phyloP scores from a whole-genome alignment of 2,113 vertebrate species.

The Rostratula benghalensis region DNA sequence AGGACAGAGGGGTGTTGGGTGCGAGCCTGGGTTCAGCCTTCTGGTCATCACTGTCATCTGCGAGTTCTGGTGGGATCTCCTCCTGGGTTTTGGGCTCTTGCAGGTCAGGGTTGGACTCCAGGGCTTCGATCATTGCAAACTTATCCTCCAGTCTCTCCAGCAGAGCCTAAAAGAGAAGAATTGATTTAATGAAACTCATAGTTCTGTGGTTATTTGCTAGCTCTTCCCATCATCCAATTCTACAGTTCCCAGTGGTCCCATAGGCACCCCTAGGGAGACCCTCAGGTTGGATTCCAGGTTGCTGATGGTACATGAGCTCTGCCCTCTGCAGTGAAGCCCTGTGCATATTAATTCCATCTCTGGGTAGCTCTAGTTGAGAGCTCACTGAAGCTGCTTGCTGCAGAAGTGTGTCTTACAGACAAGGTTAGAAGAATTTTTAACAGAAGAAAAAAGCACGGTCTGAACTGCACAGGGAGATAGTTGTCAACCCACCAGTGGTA shows the following conservation, averaged over 20 bases:
- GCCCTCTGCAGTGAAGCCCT: neutral
- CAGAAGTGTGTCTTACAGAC: neutral
- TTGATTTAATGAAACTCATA: neutral
- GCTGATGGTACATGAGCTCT: neutral
- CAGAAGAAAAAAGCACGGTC: neutral
- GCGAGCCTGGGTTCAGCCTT: slow-evolving; percentile 31
- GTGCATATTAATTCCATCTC: neutral
- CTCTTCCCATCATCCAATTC: neutral
- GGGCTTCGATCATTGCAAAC: slow-evolving; percentile 39
- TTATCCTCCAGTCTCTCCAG: slow-evolving; percentile 75
- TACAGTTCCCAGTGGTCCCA: neutral
- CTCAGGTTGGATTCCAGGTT: neutral
- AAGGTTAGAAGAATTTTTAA: neutral
- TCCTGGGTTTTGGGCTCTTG: neutral
- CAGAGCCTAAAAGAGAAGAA: slow-evolving; percentile 71
- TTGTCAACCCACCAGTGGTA: neutral
- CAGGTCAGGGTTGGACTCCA: slow-evolving; percentile 18
- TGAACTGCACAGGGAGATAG: neutral
- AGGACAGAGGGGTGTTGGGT: slow-evolving; percentile 37
- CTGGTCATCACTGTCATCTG: neutral
- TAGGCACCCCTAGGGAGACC: neutral
- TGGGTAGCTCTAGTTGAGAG: neutral
- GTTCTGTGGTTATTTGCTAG: neutral
- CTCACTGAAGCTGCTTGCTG: neutral
- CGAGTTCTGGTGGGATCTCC: neutral